Evolutionary conservation across 2,888 invertebrate species (phyloP), one percentile per base, ranked within the genome.

Genomic region (Tethea ocularis): DNA sequence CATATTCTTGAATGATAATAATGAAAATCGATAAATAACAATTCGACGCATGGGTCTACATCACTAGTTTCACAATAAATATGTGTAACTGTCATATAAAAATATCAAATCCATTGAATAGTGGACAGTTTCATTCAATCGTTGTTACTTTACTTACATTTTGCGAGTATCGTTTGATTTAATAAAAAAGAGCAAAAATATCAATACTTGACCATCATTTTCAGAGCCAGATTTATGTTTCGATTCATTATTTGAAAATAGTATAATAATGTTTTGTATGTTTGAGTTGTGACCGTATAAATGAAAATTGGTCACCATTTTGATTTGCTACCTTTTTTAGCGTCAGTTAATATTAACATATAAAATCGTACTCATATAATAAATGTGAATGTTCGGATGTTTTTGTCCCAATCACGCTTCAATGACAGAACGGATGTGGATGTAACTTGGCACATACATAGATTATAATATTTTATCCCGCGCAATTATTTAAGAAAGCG

Each of bases 11-110:
- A 52, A 24, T 52, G 51, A 17, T 33, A 1, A 33, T 17, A 29
- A 53, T 53, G 11, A 17, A 33, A n/a, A 33, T 20, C 5, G 52
- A 29, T 53, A 8, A 54, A 57, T 52, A 53, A 46, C 20, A 66
- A 67, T 55, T 64, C 58, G 60, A 63, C 53, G 66, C 58, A 68
- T 64, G 62, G 65, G 67, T 58, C 73, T 72, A 71, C 67, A 57
- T 65, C 59, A 33, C 33, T 46, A 20, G 33, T 17, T 22, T 33
- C 11, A 22, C 61, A 67, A 67, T 58, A 66, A 65, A 69, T 67
- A 57, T 62, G 72, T 75, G 78, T 77, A 78, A 70, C 71, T 72
- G 74, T 79, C 75, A 71, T 68, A 76, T 80, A 77, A 78, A 80
- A 82, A 81, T 77, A 78, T 67, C 61, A 63, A 64, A 74, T 72